Evolutionary conservation across 2,113 vertebrate genomes (phyloP).

Genomic region (Mormyrus lacerda): DNA sequence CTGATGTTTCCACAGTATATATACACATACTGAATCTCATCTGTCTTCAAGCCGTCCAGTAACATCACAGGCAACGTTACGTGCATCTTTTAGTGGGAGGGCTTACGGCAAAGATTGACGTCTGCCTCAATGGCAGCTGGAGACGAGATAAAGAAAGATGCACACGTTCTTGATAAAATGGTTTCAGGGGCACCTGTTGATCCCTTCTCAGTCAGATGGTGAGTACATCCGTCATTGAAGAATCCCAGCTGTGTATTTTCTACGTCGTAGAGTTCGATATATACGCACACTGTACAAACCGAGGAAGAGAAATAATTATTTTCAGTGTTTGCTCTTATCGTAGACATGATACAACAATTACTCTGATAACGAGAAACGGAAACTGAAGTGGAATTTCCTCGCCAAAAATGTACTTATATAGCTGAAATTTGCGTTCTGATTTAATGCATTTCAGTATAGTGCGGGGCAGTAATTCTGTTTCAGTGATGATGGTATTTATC

Average conservation of each 20-base stretch:
- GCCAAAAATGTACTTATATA: neutral
- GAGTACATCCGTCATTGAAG: constrained; percentile 33
- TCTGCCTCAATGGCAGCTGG: constrained; percentile 36
- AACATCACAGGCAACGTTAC: constrained; percentile 52
- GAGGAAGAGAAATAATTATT: neutral
- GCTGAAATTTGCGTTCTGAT: neutral
- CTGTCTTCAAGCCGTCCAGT: constrained; percentile 54
- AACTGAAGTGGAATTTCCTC: neutral
- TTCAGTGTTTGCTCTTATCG: constrained; percentile 31
- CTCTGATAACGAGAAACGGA: neutral
- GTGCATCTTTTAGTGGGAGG: constrained; percentile 46
- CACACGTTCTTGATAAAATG: constrained; percentile 18
- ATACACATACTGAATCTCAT: constrained; percentile 56
- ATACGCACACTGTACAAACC: neutral
- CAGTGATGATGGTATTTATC: neutral
- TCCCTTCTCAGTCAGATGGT: constrained; percentile 41
- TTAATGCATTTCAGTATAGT: neutral
- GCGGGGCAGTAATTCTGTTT: neutral
- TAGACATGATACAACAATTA: neutral
- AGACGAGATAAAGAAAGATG: constrained; percentile 30
- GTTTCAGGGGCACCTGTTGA: constrained; percentile 55
- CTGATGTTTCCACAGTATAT: constrained; percentile 54
- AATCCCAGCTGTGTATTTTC: neutral
- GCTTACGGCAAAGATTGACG: constrained; percentile 38
- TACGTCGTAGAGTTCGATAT: neutral